Evolutionary conservation across 2,797 vertebrate genomes (phyloP).

Genomic region (Sebastes variabilis): DNA sequence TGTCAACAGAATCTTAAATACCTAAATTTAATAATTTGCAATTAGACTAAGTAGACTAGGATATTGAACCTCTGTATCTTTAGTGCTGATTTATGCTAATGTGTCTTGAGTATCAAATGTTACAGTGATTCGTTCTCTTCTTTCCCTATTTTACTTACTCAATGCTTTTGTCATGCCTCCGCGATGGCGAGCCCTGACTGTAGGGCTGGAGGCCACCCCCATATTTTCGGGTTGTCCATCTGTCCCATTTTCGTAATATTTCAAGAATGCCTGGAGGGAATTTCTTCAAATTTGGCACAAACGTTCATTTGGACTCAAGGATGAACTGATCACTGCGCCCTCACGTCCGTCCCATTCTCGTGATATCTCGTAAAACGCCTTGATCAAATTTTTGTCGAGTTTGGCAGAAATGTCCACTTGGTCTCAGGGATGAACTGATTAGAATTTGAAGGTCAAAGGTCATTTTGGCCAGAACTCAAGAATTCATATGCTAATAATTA

Average conservation of each 20-base stretch:
- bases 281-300: too few relatives aligned
- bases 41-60: not conserved
- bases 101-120: not conserved
- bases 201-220: too few relatives aligned
- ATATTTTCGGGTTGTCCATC: too few relatives aligned
- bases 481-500: not conserved
- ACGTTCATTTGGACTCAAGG: too few relatives aligned
- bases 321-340: accelerated
- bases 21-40: not conserved
- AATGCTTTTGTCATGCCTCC: not conserved
- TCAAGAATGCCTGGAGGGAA: too few relatives aligned
- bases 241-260: too few relatives aligned
- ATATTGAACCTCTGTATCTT: not conserved
- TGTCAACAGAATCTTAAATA: not conserved
- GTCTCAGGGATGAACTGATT: not conserved
- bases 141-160: not conserved
- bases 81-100: not conserved
- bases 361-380: not conserved
- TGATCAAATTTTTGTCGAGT: accelerated
- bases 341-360: not conserved
- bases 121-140: not conserved
- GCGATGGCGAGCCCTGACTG: too few relatives aligned
- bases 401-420: not conserved
- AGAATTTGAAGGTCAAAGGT: not conserved
- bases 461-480: accelerated